A percentile compares a stretch with the other conserved stretches of the same genome.
These are phyloP conservation scores for Lethocerus indicus DNA, from an alignment of 1,140 invertebrate species.

Conservation along the genomic window DNA sequence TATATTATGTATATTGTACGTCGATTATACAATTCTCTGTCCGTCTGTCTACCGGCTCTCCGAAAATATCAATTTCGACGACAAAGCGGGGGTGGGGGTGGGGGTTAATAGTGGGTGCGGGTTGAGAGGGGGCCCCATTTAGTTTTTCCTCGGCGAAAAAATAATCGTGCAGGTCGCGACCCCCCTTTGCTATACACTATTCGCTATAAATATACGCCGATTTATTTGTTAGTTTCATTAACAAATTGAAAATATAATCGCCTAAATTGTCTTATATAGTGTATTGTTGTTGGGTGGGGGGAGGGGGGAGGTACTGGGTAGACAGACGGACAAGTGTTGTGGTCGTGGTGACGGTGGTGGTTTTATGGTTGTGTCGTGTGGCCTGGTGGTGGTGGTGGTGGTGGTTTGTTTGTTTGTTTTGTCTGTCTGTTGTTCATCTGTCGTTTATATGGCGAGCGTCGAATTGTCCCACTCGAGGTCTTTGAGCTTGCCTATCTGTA, in stretches of 20 bases:
- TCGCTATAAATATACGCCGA: no score
- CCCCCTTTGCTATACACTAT: no score
- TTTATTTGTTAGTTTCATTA: no score
- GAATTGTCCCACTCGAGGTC: constrained; percentile 47
- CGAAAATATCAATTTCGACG: no score
- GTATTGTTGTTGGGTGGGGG: neutral
- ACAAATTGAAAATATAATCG: no score
- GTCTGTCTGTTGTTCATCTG: neutral
- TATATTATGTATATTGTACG: no score
- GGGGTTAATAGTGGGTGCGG: neutral
- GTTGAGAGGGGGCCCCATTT: neutral
- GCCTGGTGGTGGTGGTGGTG: neutral
- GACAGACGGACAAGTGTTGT: neutral
- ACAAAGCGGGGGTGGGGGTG: neutral
- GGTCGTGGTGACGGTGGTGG: neutral
- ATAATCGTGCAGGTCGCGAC: no score
- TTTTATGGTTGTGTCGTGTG: neutral
- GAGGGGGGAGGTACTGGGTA: neutral
- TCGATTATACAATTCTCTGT: no score
- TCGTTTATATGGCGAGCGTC: constrained; percentile 32
- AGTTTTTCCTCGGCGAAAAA: no score
- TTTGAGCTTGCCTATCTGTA: constrained; percentile 23
- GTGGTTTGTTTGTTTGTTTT: neutral
- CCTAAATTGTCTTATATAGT: no score
- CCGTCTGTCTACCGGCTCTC: no score